Base-by-base conservation (phyloP, 2,888 invertebrate species). In the Machimus atricapillus region DNA sequence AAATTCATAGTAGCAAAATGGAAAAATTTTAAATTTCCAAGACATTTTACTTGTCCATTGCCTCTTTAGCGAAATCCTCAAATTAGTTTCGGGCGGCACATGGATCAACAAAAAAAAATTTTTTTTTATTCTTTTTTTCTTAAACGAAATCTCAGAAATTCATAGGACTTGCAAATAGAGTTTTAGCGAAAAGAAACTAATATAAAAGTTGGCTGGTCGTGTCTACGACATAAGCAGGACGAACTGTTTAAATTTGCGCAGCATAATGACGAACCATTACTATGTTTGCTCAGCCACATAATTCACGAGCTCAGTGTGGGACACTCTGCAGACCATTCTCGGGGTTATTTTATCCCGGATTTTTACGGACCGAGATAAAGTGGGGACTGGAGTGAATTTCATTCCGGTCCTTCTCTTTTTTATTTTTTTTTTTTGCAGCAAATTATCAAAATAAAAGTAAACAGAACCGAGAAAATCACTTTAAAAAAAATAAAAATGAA, bases 231-330 rank as follows among this genome's bases (percentile, higher is more conserved):
- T 27, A 9, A 66, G 66, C 66, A 66, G 9, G 27, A 14, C 66
- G 23, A 79, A 52, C 79, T 79, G 52, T 79, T 52, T 52, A 79
- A 79, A 79, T 79, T 79, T 79, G 52, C 46, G 40, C 23, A 52
- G 79, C 27, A 46, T 79, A 52, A 79, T 79, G 52, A 79, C 52
- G 40, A 52, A 27, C 56, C 52, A 79, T 52, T 46, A 79, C 79
- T 79, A 52, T 52, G 52, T 79, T 79, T 79, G 31, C 31, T 31
- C 52, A 79, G 79, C 52, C 79, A 79, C 79, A 46, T 79, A 31
- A 79, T 78, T 78, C 78, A 78, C n/a, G 23, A 43, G 43, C 78
- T 78, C 37, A 40, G 66, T 66, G 16, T 46, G 43, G 43, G 43
- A 40, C 40, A 40, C 43, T 78, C 78, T 78, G 40, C 34, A 76